A percentile compares a stretch with the other conserved stretches of the same genome.
These are phyloP conservation scores for Gnatocerus cornutus DNA, from an alignment of 2,888 invertebrate species.

Conservation along the genomic window DNA sequence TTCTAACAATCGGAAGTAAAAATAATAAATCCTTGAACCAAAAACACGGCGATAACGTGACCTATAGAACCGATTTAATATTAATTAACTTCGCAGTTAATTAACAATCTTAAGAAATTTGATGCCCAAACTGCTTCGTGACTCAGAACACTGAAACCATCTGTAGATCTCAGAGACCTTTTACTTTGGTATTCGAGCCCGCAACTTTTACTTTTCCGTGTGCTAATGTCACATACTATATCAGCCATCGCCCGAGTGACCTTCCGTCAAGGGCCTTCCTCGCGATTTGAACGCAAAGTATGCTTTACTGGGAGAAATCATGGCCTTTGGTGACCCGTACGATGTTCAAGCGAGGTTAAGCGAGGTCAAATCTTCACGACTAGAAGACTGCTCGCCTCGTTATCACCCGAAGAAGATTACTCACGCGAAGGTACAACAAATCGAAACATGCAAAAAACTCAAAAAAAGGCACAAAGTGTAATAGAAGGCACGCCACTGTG, in stretches of 20 bases:
- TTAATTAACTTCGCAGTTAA: too few species aligned
- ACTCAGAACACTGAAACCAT: too few species aligned
- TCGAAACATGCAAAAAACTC: background rate
- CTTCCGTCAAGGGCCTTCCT: constrained; percentile 23
- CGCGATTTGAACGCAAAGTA: constrained; percentile 31
- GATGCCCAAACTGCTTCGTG: too few species aligned
- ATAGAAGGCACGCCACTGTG: background rate
- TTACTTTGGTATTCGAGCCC: too few species aligned
- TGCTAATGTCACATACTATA: constrained; percentile 1
- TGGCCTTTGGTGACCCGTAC: constrained; percentile 52
- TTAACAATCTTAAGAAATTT: too few species aligned
- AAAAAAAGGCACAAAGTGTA: background rate
- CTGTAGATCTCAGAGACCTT: too few species aligned
- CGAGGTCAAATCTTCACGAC: constrained; percentile 56
- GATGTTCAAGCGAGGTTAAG: constrained; percentile 55
- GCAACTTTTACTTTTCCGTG: background rate
- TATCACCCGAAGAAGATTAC: constrained; percentile 20
- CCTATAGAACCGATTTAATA: too few species aligned
- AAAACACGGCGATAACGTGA: too few species aligned
- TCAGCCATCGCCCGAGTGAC: constrained; percentile 3
- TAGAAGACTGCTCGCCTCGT: constrained; percentile 15
- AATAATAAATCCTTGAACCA: too few species aligned
- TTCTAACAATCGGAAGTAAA: too few species aligned
- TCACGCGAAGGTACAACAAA: constrained; percentile 7
- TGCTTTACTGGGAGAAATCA: constrained; percentile 51